Evolutionary conservation across 1,140 invertebrate species (phyloP).

Genomic region (Oscheius sp.): DNA sequence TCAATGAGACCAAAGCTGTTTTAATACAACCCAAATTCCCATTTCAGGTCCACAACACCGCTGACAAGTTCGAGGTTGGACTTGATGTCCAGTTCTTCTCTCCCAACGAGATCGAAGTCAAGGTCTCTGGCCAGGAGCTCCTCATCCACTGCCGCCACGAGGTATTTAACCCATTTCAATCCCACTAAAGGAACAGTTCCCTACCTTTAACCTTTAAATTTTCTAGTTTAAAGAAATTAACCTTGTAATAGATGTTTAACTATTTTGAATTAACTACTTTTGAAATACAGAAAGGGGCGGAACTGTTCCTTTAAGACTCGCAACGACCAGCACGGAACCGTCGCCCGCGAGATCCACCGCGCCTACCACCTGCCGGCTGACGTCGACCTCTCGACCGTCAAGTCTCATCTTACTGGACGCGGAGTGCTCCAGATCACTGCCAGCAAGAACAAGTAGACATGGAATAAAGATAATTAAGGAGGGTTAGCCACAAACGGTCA

Average conservation of each 20-base stretch:
- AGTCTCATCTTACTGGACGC: constrained; percentile 48
- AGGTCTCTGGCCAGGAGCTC: constrained; percentile 52
- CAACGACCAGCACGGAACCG: constrained; percentile 53
- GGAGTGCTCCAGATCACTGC: constrained; percentile 56
- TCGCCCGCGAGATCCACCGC: constrained; percentile 55
- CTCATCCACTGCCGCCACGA: constrained; percentile 59
- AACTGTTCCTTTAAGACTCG: too few relatives aligned
- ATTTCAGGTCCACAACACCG: constrained; percentile 49
- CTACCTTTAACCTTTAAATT: too few relatives aligned
- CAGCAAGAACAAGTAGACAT: constrained; percentile 50
- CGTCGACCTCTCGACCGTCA: constrained; percentile 52
- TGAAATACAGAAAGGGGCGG: too few relatives aligned
- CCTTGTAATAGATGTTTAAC: too few relatives aligned
- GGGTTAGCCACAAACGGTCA: too few relatives aligned
- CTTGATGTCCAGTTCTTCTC: constrained; percentile 57
- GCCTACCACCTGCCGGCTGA: constrained; percentile 54
- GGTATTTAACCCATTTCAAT: too few relatives aligned
- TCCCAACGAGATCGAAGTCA: constrained; percentile 59
- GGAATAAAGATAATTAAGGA: too few relatives aligned
- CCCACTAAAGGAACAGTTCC: too few relatives aligned
- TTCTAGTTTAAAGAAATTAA: too few relatives aligned
- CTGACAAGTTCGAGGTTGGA: constrained; percentile 58
- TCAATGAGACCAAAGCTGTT: too few relatives aligned
- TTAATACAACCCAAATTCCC: too few relatives aligned
- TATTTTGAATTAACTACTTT: too few relatives aligned